Evolutionary conservation across 2,797 vertebrate species (phyloP).

Genomic region (Pelodytes ibericus): DNA sequence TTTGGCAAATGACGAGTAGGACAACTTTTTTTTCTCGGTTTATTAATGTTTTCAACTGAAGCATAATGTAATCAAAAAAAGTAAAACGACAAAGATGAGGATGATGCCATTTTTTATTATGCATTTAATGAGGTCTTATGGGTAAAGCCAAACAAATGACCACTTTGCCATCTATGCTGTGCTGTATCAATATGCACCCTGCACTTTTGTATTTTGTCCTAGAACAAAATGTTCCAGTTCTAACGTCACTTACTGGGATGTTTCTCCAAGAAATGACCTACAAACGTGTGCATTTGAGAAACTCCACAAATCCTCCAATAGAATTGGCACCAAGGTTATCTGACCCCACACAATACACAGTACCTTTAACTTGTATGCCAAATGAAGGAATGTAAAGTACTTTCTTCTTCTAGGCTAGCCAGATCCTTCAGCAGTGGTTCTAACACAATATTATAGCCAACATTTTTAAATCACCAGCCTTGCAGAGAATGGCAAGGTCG

Average conservation of each 20-base stretch:
- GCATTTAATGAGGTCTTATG: no score
- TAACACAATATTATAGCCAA: neutral
- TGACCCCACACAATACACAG: neutral
- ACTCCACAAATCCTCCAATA: neutral
- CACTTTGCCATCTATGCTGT: no score
- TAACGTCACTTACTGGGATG: neutral
- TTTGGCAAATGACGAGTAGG: no score
- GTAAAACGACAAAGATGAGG: no score
- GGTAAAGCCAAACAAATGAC: no score
- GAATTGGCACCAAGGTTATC: slow-evolving; percentile 5
- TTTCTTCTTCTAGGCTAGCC: neutral
- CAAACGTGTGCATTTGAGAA: neutral
- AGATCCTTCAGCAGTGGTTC: neutral
- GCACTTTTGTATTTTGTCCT: neutral
- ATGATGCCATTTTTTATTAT: no score
- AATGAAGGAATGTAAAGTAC: neutral
- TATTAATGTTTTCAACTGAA: no score
- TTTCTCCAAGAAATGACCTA: neutral
- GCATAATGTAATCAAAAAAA: no score
- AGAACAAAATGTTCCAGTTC: neutral
- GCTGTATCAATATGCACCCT: neutral
- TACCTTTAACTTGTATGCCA: neutral
- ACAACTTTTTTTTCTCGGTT: no score
- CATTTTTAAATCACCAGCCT: neutral
- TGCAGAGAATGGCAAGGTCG: neutral